Base-by-base conservation (phyloP, 1,140 invertebrate species). In the Euborellia annulipes region DNA sequence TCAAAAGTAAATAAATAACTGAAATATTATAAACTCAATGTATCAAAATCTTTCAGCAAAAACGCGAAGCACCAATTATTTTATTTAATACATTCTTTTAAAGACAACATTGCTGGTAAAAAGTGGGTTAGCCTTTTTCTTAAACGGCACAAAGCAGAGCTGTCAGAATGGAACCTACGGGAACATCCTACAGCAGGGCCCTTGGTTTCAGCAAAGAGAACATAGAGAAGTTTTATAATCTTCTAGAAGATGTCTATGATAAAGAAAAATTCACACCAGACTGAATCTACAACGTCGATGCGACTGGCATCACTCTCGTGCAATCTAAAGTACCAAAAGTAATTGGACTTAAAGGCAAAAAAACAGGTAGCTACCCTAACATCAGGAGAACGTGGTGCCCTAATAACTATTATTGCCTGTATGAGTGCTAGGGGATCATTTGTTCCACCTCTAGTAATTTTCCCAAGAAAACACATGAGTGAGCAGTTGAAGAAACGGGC, bases 401-500 rank as follows among this genome's bases (percentile, higher is more conserved):
- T 41, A 14, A 40, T 21, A 23, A 51, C 32, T 17, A 43, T 46
- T 30, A 42, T 59, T 43, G 59, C 53, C 36, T 54, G 53, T 36
- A 51, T 56, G 7, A 58, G 42, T 56, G 59, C 61, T 42, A 21
- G 41, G n/a, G 60, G 61, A 3, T 45, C 50, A 46, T 56, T 45
- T 22, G 46, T 62, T 7, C 62, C 63, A 17, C 61, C n/a, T n/a
- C 46, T 61, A 34, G 53, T 65, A 30, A 50, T 66, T 21, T 63
- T 63, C 40, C 56, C 56, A 16, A 46, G 55, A 45, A 54, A 54
- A 52, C 50, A 48, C 16, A 50, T 47, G 45, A 49, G 52, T 22
- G 23, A 49, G 36, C 18, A 40, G 11, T 41, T 56, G 34, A 23
- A 46, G 37, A 36, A 50, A 18, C 41, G 41, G 30, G 52, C 45